Conservation (phyloP, 2,113 vertebrate genomes). For the Mormoops blainvillei region DNA sequence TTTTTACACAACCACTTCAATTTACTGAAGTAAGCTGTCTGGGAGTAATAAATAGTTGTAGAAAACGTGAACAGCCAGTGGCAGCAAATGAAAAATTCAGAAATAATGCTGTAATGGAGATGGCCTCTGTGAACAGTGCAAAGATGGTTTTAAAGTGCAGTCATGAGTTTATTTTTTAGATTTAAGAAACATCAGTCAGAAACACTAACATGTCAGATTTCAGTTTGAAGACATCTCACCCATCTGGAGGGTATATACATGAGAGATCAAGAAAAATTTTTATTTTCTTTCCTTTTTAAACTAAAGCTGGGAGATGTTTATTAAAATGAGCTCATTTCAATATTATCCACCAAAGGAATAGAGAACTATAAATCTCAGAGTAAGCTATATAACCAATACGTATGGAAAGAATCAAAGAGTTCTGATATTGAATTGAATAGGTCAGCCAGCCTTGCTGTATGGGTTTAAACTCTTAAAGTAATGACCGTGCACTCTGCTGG, state of each 20-base stretch:
- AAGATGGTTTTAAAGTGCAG: slow-evolving; percentile 4
- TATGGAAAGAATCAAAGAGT: neutral
- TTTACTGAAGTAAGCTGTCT: slow-evolving; percentile 55
- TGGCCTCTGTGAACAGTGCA: neutral
- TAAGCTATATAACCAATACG: neutral
- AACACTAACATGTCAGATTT: slow-evolving; percentile 19
- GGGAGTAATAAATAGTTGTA: neutral
- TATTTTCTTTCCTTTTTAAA: neutral
- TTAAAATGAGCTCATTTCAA: neutral
- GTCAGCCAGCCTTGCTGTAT: neutral
- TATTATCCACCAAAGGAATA: neutral
- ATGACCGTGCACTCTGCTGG: neutral
- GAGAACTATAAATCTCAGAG: neutral
- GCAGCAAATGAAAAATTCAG: slow-evolving; percentile 45
- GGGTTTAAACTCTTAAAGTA: neutral
- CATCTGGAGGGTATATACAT: neutral
- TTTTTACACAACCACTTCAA: neutral
- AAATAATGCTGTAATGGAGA: slow-evolving; percentile 51
- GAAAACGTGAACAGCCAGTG: slow-evolving; percentile 17
- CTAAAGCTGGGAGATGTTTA: neutral
- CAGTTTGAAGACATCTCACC: slow-evolving; percentile 24
- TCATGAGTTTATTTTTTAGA: slow-evolving; percentile 12
- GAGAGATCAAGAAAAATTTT: neutral
- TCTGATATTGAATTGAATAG: neutral
- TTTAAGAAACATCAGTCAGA: neutral